These are phyloP conservation scores for Chloebia gouldiae DNA, from an alignment of 2,113 vertebrate species.

Conservation along the genomic window DNA sequence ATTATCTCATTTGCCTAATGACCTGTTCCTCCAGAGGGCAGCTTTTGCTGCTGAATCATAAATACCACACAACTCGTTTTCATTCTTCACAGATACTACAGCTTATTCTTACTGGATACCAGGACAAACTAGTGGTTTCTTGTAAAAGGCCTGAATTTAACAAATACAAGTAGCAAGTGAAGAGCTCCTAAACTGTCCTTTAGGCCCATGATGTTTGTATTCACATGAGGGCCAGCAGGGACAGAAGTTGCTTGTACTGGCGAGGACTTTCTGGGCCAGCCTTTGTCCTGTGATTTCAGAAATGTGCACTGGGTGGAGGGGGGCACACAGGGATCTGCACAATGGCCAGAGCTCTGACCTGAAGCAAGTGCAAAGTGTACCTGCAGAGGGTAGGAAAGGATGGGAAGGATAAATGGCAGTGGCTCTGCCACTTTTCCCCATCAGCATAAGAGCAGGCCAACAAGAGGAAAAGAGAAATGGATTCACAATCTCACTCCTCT, in stretches of 20 bases:
- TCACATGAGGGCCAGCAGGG: accelerated
- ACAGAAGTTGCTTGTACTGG: neutral
- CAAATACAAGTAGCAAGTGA: neutral
- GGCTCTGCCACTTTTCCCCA: neutral
- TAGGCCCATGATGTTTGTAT: neutral
- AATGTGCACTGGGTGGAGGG: accelerated
- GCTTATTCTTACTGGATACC: neutral
- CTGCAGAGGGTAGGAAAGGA: neutral
- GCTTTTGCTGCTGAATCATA: neutral
- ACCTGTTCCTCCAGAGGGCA: neutral
- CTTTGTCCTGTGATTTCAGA: neutral
- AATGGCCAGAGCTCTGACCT: neutral
- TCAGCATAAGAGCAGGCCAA: neutral
- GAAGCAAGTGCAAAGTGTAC: neutral
- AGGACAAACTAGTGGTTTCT: neutral
- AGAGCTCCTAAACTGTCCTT: neutral
- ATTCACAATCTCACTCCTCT: neutral
- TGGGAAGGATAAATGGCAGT: neutral
- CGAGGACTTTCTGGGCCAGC: neutral
- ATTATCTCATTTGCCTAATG: neutral
- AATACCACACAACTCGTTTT: neutral
- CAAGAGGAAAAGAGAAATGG: neutral
- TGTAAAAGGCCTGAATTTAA: neutral
- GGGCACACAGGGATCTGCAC: accelerated
- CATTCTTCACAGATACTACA: neutral